Base-by-base conservation (phyloP, 2,888 invertebrate genomes). In the Standfussiana lucernea region DNA sequence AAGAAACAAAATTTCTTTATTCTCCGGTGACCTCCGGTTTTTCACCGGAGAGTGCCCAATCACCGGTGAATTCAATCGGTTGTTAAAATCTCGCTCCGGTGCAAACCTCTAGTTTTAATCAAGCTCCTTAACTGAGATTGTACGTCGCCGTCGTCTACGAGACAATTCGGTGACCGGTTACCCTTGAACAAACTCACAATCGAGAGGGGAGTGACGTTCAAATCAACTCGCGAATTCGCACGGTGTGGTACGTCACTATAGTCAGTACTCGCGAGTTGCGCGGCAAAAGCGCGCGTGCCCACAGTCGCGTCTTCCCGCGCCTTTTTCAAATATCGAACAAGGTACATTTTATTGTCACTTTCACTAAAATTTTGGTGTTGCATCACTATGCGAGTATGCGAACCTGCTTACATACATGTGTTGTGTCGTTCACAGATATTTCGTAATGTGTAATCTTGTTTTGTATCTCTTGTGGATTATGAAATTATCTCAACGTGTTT, bases 281-380 rank as follows among this genome's bases (percentile, higher is more conserved):
- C 88, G 75, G 62, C 82, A 69, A 74, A 79, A 45, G 72, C 75
- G 80, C 77, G 74, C 74, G 87, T 88, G 82, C 21, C 53, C 65
- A 61, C 56, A 62, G 47, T 77, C 68, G 75, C 74, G 72, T 78
- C 32, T 78, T 80, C 65, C 72, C 80, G 75, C 86, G 77, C 68
- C 75, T 79, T 72, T 79, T 77, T 77, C 67, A 82, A 86, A 80
- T 85, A 72, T 78, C 70, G 65, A 78, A 78, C 79, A 86, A 86
- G 88, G 86, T 88, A 88, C 71, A 65, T 77, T 83, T 87, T 78
- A 84, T 79, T 72, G 77, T 84, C 65, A 80, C 87, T 88, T 87
- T 87, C 87, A 82, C 87, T 37, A 66, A 71, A 62, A 59, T 75
- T 86, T 82, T 69, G 68, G 37, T 56, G 76, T 88, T 87, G 80